Evolutionary conservation across 2,113 vertebrate genomes (phyloP).

Genomic region (Lota lota): DNA sequence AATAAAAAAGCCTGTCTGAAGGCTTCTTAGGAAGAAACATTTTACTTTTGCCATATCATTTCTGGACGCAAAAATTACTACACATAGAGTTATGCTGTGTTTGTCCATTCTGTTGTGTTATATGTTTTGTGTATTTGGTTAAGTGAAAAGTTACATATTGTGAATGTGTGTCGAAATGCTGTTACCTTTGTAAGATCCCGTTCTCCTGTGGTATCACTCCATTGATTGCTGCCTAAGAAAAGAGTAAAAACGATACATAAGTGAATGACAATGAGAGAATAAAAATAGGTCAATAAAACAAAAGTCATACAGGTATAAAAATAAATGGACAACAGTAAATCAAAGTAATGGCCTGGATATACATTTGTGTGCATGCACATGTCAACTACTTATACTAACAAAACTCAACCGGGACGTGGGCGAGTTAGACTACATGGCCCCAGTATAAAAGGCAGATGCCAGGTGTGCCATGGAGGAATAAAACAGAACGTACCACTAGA

Average conservation of each 20-base stretch:
- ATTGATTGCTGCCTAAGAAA: conserved; percentile 95
- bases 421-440: conserved; percentile 1
- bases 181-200: conserved; percentile 96
- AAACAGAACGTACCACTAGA: conserved; percentile 90
- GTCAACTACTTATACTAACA: not conserved
- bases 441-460: conserved; percentile 25
- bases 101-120: too few relatives aligned
- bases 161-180: not conserved
- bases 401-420: not conserved
- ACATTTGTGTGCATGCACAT: not conserved
- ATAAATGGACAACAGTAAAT: not conserved
- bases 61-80: too few relatives aligned
- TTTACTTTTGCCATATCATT: too few relatives aligned
- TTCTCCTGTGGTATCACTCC: conserved; percentile 99
- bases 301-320: not conserved
- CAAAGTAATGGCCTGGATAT: too few relatives aligned
- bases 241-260: conserved; percentile 22
- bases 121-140: too few relatives aligned
- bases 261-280: not conserved
- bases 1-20: too few relatives aligned
- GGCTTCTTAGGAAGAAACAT: too few relatives aligned
- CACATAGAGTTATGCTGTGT: too few relatives aligned
- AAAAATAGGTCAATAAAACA: not conserved
- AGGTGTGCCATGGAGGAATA: conserved; percentile 26
- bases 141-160: too few relatives aligned